Percentiles rank a stretch among this genome's conserved stretches.
These are phyloP conservation scores for Mercenaria mercenaria DNA, from an alignment of 1,140 invertebrate genomes.

Conservation along the genomic window DNA sequence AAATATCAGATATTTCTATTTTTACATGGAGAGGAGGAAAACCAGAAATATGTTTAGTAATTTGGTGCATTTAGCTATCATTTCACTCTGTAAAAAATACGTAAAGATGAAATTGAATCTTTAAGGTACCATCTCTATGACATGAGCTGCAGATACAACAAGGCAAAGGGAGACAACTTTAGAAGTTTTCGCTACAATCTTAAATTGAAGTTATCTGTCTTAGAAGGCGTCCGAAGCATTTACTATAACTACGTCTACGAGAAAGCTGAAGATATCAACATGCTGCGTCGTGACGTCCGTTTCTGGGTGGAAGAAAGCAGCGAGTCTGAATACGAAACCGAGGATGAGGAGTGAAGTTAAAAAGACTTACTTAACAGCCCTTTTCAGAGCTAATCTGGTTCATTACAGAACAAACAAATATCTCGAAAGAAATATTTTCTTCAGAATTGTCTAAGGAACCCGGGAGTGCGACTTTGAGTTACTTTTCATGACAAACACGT, in stretches of 20 bases:
- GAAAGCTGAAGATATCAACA: conserved; percentile 11
- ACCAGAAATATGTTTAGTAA: too few relatives aligned
- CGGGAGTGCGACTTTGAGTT: too few relatives aligned
- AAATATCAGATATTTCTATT: background rate
- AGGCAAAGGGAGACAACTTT: background rate
- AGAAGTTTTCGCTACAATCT: conserved; percentile 13
- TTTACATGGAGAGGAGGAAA: background rate
- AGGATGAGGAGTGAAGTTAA: conserved; percentile 1
- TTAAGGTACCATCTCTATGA: background rate
- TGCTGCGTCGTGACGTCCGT: background rate
- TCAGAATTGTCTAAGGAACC: conserved; percentile 13
- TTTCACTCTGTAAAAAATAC: too few relatives aligned
- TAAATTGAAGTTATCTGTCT: conserved; percentile 30
- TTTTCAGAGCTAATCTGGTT: conserved; percentile 38
- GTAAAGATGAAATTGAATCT: too few relatives aligned
- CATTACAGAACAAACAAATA: conserved; percentile 18
- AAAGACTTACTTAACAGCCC: background rate
- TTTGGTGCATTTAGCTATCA: too few relatives aligned
- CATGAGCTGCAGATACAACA: background rate
- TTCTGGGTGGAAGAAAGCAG: conserved; percentile 33
- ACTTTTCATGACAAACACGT: too few relatives aligned
- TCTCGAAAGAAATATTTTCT: background rate
- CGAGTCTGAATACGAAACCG: conserved; percentile 22
- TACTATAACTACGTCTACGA: conserved; percentile 9
- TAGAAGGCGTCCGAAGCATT: conserved; percentile 22